A percentile compares a stretch with the other conserved stretches of the same genome.
phyloP scores from a whole-genome alignment of 2,888 invertebrate species.

The Aphidius colemani region DNA sequence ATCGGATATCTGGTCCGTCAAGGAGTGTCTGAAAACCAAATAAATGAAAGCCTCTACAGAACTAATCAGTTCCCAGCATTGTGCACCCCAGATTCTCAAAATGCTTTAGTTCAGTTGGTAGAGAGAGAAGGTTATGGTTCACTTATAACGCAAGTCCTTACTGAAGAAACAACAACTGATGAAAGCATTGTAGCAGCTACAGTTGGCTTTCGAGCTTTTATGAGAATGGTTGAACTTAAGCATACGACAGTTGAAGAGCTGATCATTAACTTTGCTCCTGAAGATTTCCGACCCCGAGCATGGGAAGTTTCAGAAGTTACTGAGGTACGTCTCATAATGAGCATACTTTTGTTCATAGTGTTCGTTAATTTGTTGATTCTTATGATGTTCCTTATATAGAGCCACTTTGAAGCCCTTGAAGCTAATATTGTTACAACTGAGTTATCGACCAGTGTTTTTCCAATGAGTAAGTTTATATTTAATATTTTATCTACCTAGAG shows the following conservation, averaged over 20 bases:
- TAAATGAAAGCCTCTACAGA: constrained; percentile 75
- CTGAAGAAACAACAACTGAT: constrained; percentile 79
- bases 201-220: constrained; percentile 83
- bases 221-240: constrained; percentile 81
- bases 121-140: constrained; percentile 83
- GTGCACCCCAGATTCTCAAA: constrained; percentile 80
- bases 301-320: constrained; percentile 78
- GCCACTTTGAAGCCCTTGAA: constrained; percentile 56
- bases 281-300: constrained; percentile 80
- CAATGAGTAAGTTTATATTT: constrained; percentile 56
- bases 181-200: constrained; percentile 78
- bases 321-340: constrained; percentile 61
- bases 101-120: constrained; percentile 81
- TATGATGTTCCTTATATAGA: constrained; percentile 39
- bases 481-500: too few species aligned
- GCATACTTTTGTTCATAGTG: too few species aligned
- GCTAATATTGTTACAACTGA: constrained; percentile 60
- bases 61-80: constrained; percentile 80
- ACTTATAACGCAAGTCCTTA: constrained; percentile 79
- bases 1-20: constrained; percentile 78
- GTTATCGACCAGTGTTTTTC: constrained; percentile 61
- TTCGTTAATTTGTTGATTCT: background rate
- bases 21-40: constrained; percentile 76
- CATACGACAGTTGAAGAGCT: constrained; percentile 84
- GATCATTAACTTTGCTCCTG: constrained; percentile 79